Evolutionary conservation across 1,140 invertebrate genomes (phyloP).

Genomic region (Probaryconus sp.): DNA sequence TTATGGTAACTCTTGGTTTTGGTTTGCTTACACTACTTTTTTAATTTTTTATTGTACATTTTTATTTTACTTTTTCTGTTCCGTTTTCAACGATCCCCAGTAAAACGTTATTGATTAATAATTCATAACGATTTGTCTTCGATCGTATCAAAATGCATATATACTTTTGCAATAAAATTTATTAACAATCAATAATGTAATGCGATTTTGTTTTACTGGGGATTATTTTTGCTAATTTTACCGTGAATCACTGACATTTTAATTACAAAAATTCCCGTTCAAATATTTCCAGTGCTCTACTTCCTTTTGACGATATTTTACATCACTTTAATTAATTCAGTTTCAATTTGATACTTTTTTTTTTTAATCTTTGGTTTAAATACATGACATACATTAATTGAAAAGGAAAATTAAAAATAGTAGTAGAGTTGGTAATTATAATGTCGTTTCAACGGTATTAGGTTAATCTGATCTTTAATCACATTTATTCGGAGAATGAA

Average conservation of each 20-base stretch:
- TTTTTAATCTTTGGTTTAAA: too few relatives aligned
- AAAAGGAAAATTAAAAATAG: conserved; percentile 3
- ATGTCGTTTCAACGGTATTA: conserved; percentile 14
- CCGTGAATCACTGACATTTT: conserved; percentile 11
- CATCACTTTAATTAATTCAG: too few relatives aligned
- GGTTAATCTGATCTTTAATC: conserved; percentile 13
- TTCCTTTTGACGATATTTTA: too few relatives aligned
- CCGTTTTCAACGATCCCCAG: conserved; percentile 23
- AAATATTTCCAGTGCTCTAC: too few relatives aligned
- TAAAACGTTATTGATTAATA: conserved; percentile 14
- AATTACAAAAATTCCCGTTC: too few relatives aligned
- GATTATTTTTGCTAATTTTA: conserved; percentile 27
- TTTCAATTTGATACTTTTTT: too few relatives aligned
- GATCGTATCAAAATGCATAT: too few relatives aligned
- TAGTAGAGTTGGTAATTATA: too few relatives aligned
- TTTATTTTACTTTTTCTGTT: conserved; percentile 32
- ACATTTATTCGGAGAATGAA: conserved; percentile 14
- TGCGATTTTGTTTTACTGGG: conserved; percentile 31
- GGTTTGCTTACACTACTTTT: conserved; percentile 79
- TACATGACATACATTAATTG: too few relatives aligned
- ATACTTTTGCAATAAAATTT: too few relatives aligned
- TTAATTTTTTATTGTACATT: conserved; percentile 60
- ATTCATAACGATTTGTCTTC: neutral
- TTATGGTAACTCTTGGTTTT: conserved; percentile 80
- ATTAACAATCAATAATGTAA: too few relatives aligned